These are phyloP conservation scores for Callocephalon fimbriatum DNA, from an alignment of 2,113 vertebrate species.

Conservation along the genomic window DNA sequence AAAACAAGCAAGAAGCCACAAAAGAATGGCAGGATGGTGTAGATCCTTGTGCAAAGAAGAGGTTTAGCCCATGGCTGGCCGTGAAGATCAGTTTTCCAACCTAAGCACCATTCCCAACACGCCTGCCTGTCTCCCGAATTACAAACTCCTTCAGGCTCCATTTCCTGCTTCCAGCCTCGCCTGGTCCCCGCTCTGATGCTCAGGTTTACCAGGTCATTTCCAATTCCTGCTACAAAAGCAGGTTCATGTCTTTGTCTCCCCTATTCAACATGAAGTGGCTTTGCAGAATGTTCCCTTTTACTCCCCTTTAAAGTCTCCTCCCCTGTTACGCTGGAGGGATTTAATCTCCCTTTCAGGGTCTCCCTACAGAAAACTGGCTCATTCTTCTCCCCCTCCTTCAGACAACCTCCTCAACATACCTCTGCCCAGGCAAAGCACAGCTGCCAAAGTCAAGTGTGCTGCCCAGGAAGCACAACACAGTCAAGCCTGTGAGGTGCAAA, in stretches of 20 bases:
- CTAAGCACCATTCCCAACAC: not conserved
- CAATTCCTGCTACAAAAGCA: constrained; percentile 19
- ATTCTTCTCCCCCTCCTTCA: not conserved
- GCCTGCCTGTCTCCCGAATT: not conserved
- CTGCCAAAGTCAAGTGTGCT: not conserved
- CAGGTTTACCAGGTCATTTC: constrained; percentile 22
- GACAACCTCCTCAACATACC: not conserved
- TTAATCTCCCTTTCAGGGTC: not conserved
- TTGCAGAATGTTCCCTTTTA: constrained; percentile 1
- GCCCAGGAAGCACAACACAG: not conserved
- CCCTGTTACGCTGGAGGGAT: not conserved
- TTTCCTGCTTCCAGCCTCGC: not conserved
- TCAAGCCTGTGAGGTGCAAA: not conserved
- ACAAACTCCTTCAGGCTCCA: not conserved
- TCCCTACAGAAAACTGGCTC: not conserved
- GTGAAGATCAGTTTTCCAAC: not conserved
- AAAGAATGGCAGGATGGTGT: no score
- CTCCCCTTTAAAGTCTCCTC: not conserved
- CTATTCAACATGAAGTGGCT: constrained; percentile 1
- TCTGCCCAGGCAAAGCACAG: not conserved
- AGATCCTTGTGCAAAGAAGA: no score
- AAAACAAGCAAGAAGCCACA: no score
- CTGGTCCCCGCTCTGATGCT: not conserved
- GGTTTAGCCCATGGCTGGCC: fast-evolving
- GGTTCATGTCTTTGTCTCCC: not conserved